A percentile compares a stretch with the other conserved stretches of the same genome.
Conservation (phyloP, 2,113 vertebrate genomes). For the Hippocampus zosterae region DNA sequence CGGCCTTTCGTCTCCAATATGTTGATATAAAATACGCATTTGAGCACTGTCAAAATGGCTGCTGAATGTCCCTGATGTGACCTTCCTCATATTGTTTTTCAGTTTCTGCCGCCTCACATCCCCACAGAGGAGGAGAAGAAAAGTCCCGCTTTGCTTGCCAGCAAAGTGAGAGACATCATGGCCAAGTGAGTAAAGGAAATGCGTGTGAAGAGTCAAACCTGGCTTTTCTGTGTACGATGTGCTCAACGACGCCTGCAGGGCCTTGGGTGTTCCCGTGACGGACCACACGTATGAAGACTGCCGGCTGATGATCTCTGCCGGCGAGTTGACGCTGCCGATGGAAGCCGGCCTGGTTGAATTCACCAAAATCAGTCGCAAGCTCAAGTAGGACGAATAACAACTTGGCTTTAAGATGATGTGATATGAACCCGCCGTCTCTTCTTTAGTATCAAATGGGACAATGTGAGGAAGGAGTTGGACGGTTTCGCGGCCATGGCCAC, state of each 20-base stretch:
- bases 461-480: constrained; percentile 84
- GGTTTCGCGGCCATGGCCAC: constrained; percentile 83
- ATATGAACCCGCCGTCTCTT: neutral
- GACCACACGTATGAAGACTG: constrained; percentile 98
- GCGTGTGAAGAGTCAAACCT: neutral
- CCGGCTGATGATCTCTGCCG: constrained; percentile 93
- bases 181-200: constrained; percentile 74
- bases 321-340: constrained; percentile 93
- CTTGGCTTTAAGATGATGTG: neutral
- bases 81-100: constrained; percentile 29
- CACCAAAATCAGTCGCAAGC: constrained; percentile 93
- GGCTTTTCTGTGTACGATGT: neutral
- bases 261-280: constrained; percentile 83
- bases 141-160: constrained; percentile 79
- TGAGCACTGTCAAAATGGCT: neutral
- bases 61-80: neutral
- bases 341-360: constrained; percentile 96
- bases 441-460: constrained; percentile 87
- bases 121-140: constrained; percentile 87
- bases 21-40: neutral
- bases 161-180: constrained; percentile 82
- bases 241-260: constrained; percentile 59
- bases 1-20: too few species aligned
- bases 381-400: constrained; percentile 76
- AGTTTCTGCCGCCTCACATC: constrained; percentile 87